Conservation (phyloP, 37 sponge, comb jelly and placozoan genomes). For the Eunapius fragilis region DNA sequence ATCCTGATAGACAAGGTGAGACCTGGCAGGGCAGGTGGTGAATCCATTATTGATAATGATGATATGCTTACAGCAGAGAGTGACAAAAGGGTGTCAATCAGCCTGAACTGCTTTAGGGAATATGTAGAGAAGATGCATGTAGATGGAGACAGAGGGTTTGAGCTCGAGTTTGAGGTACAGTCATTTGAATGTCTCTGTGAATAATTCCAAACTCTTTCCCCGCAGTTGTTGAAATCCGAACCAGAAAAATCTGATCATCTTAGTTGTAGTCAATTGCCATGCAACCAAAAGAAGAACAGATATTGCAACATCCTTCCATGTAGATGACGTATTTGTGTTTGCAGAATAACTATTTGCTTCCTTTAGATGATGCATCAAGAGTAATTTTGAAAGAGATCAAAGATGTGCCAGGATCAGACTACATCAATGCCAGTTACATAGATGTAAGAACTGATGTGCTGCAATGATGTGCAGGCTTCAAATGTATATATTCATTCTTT, state of each 20-base stretch:
- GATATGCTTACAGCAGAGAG: background rate
- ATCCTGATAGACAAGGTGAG: background rate
- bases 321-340: background rate
- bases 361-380: slow-evolving; percentile 45
- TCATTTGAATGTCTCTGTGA: background rate
- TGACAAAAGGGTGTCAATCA: background rate
- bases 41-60: background rate
- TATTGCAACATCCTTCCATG: slow-evolving; percentile 73
- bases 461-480: too few relatives aligned
- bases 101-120: slow-evolving; percentile 28
- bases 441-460: slow-evolving; percentile 22
- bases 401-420: slow-evolving; percentile 21
- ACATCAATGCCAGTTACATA: slow-evolving; percentile 69
- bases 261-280: background rate
- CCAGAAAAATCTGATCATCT: background rate
- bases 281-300: slow-evolving; percentile 62
- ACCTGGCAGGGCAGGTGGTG: background rate
- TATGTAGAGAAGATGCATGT: slow-evolving; percentile 48
- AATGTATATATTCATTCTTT: background rate
- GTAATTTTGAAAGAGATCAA: slow-evolving; percentile 27
- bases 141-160: slow-evolving; percentile 58
- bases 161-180: slow-evolving; percentile 73
- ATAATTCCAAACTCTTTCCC: background rate
- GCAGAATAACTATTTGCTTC: background rate
- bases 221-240: background rate